Percentiles rank a stretch among this genome's conserved stretches.
phyloP scores from a whole-genome alignment of 2,113 vertebrate genomes.

The Bombycilla garrulus region DNA sequence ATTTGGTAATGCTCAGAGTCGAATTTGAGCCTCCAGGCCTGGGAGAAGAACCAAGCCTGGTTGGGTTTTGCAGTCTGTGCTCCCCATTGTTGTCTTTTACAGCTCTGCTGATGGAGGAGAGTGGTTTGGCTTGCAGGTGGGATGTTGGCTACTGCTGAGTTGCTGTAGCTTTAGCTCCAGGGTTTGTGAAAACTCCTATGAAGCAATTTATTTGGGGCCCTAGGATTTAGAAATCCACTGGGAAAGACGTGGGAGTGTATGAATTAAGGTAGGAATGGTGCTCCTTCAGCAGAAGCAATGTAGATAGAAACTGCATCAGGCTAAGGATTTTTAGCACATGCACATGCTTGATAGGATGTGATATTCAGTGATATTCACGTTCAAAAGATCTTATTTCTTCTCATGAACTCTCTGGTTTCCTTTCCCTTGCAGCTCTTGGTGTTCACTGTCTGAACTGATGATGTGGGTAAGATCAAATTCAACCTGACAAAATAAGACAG shows the following conservation, averaged over 20 bases:
- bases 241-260: neutral
- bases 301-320: neutral
- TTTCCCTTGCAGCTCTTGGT: neutral
- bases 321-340: neutral
- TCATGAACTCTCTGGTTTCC: neutral
- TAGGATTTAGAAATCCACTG: neutral
- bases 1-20: neutral
- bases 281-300: neutral
- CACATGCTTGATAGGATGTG: neutral
- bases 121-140: neutral
- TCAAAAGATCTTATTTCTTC: neutral
- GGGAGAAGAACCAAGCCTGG: neutral
- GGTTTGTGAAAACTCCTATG: neutral
- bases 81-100: neutral
- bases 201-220: neutral
- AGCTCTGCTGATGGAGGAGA: neutral
- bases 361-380: neutral
- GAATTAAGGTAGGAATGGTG: neutral
- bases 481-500: conserved; percentile 25
- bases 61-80: neutral
- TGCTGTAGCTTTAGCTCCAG: neutral
- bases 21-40: neutral
- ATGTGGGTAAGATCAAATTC: conserved; percentile 27
- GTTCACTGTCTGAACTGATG: neutral
- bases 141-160: neutral